phyloP scores from a whole-genome alignment of 2,797 vertebrate species.

The Falco biarmicus region DNA sequence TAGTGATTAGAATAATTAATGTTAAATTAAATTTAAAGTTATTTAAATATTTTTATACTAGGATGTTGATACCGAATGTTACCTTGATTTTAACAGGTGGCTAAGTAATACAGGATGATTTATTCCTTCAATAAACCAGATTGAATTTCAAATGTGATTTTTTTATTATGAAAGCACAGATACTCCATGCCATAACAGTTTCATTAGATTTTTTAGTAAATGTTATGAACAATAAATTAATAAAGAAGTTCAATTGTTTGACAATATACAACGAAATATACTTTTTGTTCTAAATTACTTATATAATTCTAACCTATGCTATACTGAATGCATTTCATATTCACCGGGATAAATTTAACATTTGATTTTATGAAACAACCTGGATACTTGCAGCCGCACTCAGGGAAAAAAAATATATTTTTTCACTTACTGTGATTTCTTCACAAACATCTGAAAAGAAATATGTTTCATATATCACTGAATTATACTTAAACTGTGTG shows the following conservation, averaged over 20 bases:
- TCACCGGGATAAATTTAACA: neutral
- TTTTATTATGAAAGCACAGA: neutral
- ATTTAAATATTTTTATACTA: neutral
- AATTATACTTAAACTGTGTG: constrained; percentile 30
- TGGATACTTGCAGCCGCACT: neutral
- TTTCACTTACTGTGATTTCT: constrained; percentile 5
- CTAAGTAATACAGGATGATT: neutral
- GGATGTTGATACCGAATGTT: neutral
- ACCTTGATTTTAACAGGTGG: neutral
- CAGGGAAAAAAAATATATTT: neutral
- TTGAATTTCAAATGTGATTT: neutral
- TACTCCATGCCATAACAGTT: neutral
- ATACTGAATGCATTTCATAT: neutral
- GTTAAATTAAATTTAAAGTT: neutral
- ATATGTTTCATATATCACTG: neutral
- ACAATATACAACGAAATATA: neutral
- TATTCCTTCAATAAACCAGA: neutral
- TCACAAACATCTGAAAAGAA: constrained; percentile 32
- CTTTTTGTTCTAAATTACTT: neutral
- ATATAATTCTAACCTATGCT: neutral
- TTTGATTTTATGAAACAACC: constrained; percentile 9
- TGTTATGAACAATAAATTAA: neutral
- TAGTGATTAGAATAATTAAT: neutral
- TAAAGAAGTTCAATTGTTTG: neutral
- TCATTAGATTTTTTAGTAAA: neutral